Base-by-base conservation (phyloP, 2,113 vertebrate genomes). In the Callaeas wilsoni region DNA sequence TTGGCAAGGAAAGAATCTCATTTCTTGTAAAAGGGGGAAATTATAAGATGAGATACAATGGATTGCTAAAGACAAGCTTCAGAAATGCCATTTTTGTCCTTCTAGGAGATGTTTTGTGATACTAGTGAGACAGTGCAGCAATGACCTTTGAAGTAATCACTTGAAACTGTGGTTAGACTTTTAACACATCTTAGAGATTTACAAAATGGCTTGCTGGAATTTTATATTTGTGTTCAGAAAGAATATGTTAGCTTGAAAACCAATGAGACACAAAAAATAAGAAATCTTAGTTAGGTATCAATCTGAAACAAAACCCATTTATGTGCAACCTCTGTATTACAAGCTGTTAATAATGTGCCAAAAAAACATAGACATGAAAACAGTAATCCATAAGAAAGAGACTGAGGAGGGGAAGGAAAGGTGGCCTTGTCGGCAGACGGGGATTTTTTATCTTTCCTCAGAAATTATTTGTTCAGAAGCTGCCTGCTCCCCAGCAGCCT, bases 241-340 rank as follows among this genome's bases (percentile, higher is more conserved):
- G 44, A 94, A 73, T 81, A 86, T 93, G 39, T 57, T 92, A 68
- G 26, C 70, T 92, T 92, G 89, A 94, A 95, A 92, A 75, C 16
- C 7, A 33, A n/a, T 83, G 49, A 67, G 47, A 91, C 33, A 85
- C 25, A 33, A 69, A 90, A 53, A 41, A 44, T n/a, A 57, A 60
- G 19, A 78, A 88, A 60, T 39, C 18, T 30, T 74, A 56, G 19
- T n/a, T 79, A 71, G 10, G 13, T 78, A 80, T 35, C 17, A 74
- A 5, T 42, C 32, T 84, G 76, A 87, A 91, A 69, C n/a, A 88
- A 84, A 70, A 85, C 8, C 17, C 21, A 6, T 53, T 79, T 62
- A 42, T 23, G 30, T 59, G 15, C 46, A 77, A 53, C 37, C 10
- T 76, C 33, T 42, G 16, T 23, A 71, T 64, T 55, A 37, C 30